phyloP scores from a whole-genome alignment of 1,140 invertebrate species.

The Protaetia brevitarsis region DNA sequence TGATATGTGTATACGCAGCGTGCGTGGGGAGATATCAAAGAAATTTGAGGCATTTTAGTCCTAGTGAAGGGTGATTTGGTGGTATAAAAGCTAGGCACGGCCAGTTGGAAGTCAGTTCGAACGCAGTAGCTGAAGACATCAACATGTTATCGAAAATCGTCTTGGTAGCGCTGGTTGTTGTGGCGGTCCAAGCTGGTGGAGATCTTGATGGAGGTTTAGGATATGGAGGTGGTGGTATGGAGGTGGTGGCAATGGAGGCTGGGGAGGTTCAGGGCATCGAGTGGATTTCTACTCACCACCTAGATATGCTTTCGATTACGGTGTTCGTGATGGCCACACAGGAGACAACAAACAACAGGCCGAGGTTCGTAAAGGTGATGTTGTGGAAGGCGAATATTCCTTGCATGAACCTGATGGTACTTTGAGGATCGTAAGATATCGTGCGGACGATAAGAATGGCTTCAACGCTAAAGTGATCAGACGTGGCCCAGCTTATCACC shows the following conservation, averaged over 20 bases:
- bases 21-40: too few relatives aligned
- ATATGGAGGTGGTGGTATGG: not conserved
- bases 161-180: not conserved
- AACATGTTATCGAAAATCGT: not conserved
- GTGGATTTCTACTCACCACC: slow-evolving; percentile 42
- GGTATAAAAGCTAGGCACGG: not conserved
- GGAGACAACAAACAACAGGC: slow-evolving; percentile 52
- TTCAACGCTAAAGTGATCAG: slow-evolving; percentile 33
- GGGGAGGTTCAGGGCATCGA: not conserved
- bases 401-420: slow-evolving; percentile 24
- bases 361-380: slow-evolving; percentile 52
- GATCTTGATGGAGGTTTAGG: not conserved
- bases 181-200: not conserved
- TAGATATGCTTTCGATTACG: slow-evolving; percentile 48
- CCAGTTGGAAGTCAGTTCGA: not conserved
- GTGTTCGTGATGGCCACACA: slow-evolving; percentile 47
- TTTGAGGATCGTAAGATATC: slow-evolving; percentile 34
- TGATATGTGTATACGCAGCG: too few relatives aligned
- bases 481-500: slow-evolving; percentile 21
- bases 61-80: not conserved
- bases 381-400: slow-evolving; percentile 49
- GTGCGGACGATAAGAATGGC: slow-evolving; percentile 33
- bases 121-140: not conserved
- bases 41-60: too few relatives aligned
- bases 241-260: not conserved